Base-by-base conservation (phyloP, 2,888 invertebrate species). In the Neoaliturus tenellus region DNA sequence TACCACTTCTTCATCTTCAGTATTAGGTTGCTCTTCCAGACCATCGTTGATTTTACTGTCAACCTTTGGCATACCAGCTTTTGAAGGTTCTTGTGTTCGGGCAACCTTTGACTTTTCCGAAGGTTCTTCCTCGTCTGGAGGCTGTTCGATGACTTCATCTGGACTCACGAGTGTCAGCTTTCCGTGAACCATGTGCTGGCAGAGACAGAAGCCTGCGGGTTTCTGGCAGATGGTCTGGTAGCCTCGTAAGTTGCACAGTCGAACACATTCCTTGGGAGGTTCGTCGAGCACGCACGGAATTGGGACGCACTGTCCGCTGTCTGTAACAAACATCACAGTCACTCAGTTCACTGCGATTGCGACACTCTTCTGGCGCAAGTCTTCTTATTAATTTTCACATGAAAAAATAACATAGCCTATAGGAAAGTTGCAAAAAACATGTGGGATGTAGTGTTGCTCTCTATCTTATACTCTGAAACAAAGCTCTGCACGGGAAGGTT, bases 151-250 rank as follows among this genome's bases (percentile, higher is more conserved):
- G 14, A 78, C 78, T 23, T 78, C 78, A 23, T 78, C 78, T 8
- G 78, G 78, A 78, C 78, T 78, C 4, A 78, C 78, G 8, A 78
- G 78, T 10, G 8, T 23, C 31, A 28, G 0, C 25, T 28, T 25
- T 14, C 35, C 35, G 25, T 48, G 20, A 31, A 51, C 78, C 31
- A 55, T 25, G n/a, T 48, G 78, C 1, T 23, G 51, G 20, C 78
- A 78, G 14, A 78, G 78, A 35, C 78, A 78, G 55, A 78, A 78
- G 55, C 35, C 78, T 8, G n/a, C 55, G n/a, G 75, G 75, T 1
- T 23, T 8, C 5, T 78, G 48, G 17, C 78, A 78, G n/a, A 35
- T 55, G 14, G 78, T 48, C 25, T 48, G 10, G 55, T 78, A 78
- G 33, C 14, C 1, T 20, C 55, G 55, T 10, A 33, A 17, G 23